A percentile compares a stretch with the other conserved stretches of the same genome.
Evolutionary conservation across 2,797 vertebrate genomes (phyloP).

Genomic region (Pipistrellus pygmaeus): DNA sequence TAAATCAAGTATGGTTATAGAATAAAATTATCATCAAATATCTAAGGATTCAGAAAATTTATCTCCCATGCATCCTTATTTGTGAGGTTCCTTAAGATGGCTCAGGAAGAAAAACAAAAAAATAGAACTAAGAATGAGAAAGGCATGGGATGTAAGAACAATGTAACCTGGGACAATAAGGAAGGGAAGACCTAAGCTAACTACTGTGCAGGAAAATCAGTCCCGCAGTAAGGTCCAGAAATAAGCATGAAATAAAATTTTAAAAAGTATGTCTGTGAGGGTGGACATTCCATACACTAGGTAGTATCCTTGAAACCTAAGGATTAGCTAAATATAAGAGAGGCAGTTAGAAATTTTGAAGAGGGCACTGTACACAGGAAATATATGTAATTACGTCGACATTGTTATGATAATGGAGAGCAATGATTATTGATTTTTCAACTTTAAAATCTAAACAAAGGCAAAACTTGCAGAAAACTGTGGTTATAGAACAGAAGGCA

Average conservation of each 20-base stretch:
- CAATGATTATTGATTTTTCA: not conserved
- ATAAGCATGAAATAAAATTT: not conserved
- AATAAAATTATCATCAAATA: not conserved
- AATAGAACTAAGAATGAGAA: not conserved
- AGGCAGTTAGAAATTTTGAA: not conserved
- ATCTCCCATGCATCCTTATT: not conserved
- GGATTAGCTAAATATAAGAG: not conserved
- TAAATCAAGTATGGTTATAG: not conserved
- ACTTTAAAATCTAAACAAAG: not conserved
- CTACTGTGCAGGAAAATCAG: not conserved
- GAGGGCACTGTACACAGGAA: no score
- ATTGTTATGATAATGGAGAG: not conserved
- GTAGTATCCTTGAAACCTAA: constrained; percentile 2
- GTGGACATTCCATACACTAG: not conserved
- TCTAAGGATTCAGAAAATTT: not conserved
- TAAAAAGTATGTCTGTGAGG: not conserved
- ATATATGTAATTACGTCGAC: not conserved
- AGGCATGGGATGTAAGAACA: not conserved
- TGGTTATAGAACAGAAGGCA: not conserved
- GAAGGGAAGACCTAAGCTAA: not conserved
- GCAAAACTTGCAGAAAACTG: not conserved
- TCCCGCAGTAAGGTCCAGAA: not conserved
- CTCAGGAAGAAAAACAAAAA: not conserved
- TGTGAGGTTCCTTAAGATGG: not conserved
- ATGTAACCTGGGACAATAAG: not conserved